Percentiles rank a stretch among this genome's conserved stretches.
Conservation (phyloP, 1,140 invertebrate species). For the Danaus melanippus region DNA sequence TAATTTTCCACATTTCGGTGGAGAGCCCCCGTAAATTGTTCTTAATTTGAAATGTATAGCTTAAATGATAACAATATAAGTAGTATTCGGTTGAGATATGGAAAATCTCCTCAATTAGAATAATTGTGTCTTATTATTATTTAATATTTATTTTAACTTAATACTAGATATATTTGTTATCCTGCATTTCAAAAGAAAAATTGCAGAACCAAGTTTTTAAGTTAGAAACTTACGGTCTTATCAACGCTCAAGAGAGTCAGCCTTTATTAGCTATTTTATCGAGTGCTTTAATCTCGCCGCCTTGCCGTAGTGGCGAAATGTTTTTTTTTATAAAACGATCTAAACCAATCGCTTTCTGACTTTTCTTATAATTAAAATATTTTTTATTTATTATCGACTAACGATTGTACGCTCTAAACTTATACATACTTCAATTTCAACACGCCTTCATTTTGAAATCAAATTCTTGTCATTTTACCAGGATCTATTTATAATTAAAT, state of each 20-base stretch:
- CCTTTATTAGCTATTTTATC: conserved; percentile 32
- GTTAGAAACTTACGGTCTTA: conserved; percentile 23
- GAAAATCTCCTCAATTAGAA: conserved; percentile 15
- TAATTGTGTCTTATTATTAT: not conserved
- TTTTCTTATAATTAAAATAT: conserved; percentile 9
- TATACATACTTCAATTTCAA: not conserved
- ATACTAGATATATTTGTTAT: not conserved
- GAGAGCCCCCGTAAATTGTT: conserved; percentile 64
- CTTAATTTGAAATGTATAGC: conserved; percentile 66
- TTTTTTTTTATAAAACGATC: conserved; percentile 17
- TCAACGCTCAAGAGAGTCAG: conserved; percentile 26
- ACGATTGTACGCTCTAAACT: not conserved
- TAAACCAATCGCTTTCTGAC: conserved; percentile 15
- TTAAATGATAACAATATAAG: conserved; percentile 64
- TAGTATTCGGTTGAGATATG: conserved; percentile 22
- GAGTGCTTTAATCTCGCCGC: conserved; percentile 28
- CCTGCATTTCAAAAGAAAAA: conserved; percentile 19
- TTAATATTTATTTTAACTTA: conserved; percentile 3
- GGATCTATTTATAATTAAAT: conserved; percentile 18
- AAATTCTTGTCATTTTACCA: conserved; percentile 13
- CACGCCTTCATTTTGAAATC: no score
- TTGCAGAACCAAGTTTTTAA: conserved; percentile 13
- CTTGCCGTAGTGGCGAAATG: conserved; percentile 21
- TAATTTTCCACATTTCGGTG: conserved; percentile 60
- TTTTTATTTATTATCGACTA: not conserved